Percentiles rank a stretch among this genome's conserved stretches.
phyloP scores from a whole-genome alignment of 2,888 invertebrate genomes.

The Entomobrya proxima region DNA sequence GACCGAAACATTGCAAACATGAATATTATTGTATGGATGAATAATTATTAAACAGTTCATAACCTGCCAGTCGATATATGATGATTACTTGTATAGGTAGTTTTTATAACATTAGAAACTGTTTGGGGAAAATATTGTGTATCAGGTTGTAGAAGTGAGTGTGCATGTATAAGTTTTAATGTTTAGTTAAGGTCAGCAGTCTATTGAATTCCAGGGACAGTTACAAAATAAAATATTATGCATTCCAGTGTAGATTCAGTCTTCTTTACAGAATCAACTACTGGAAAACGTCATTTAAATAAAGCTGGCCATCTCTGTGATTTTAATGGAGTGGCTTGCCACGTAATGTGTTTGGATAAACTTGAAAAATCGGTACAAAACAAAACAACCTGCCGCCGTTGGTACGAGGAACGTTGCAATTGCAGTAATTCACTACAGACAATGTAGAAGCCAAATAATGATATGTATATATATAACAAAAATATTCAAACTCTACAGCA shows the following conservation, averaged over 20 bases:
- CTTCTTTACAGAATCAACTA: slow-evolving; percentile 12
- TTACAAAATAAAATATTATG: not conserved
- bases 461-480: too few species aligned
- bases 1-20: slow-evolving; percentile 28
- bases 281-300: slow-evolving; percentile 7
- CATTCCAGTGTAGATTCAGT: slow-evolving; percentile 23
- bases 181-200: slow-evolving; percentile 13
- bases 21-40: too few species aligned
- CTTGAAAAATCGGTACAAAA: not conserved
- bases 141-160: not conserved
- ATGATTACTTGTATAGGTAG: not conserved
- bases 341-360: too few species aligned
- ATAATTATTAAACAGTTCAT: not conserved
- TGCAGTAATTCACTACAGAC: too few species aligned
- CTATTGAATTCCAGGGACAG: not conserved
- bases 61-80: slow-evolving; percentile 31
- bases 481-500: too few species aligned
- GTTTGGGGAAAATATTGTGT: not conserved
- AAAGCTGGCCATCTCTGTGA: not conserved
- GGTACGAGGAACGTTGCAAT: too few species aligned
- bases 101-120: not conserved
- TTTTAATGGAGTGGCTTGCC: not conserved
- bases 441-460: too few species aligned
- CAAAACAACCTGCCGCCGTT: not conserved
- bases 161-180: not conserved